Evolutionary conservation across 2,888 invertebrate genomes (phyloP).

Genomic region (Drosophila paranaensis): DNA sequence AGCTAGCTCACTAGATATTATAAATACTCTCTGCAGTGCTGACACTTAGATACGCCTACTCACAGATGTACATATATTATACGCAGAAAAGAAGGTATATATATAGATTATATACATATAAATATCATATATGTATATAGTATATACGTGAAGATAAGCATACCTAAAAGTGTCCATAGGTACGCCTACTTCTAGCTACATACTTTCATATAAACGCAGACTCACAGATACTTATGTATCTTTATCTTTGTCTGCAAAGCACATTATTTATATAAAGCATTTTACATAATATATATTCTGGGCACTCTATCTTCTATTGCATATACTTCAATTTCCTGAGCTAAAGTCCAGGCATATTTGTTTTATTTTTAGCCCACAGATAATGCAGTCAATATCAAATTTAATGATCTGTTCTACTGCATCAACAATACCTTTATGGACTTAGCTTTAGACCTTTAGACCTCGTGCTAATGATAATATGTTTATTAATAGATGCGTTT

Average conservation of each 20-base stretch:
- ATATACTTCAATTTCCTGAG: neutral
- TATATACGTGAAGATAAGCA: neutral
- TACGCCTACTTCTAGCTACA: slow-evolving; percentile 2
- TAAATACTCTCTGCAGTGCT: no score
- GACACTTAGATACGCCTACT: neutral
- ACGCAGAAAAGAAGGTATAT: neutral
- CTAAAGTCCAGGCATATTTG: neutral
- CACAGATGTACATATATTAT: neutral
- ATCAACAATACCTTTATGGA: neutral
- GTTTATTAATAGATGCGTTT: neutral
- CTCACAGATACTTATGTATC: neutral
- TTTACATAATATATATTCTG: no score
- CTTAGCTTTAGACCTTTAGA: neutral
- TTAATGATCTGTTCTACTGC: neutral
- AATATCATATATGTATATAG: neutral
- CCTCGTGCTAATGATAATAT: slow-evolving; percentile 1
- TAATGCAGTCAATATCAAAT: slow-evolving; percentile 1
- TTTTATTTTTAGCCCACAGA: neutral
- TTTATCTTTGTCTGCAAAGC: neutral
- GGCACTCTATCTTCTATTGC: neutral
- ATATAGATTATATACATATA: neutral
- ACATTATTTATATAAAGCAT: neutral
- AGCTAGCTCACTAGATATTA: no score
- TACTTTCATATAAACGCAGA: neutral
- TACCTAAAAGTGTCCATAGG: no score